Evolutionary conservation across 2,797 vertebrate species (phyloP), one percentile per base, ranked within the genome.

Genomic region (Mallotus villosus): DNA sequence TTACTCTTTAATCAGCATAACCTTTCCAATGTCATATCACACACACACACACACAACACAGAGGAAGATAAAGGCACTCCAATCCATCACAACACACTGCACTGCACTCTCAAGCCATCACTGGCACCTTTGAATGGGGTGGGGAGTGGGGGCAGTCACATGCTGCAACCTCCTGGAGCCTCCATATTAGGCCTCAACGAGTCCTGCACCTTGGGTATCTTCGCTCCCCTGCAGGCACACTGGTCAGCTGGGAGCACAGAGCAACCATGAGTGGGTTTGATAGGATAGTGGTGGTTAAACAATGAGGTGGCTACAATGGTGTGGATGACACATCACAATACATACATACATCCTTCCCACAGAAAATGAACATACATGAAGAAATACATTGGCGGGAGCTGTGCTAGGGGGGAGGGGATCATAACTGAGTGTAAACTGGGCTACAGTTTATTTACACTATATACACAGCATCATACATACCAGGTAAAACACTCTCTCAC

Each of bases 81-180:
- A 92, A 76, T 89, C 87, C 81, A 85, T 88, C 88, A 92, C 86
- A 87, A 85, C 89, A 91, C 89, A 92, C 90, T 3, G 87, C 91
- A 92, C 91, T 82, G 87, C 91, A 93, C 89, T 89, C 91, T 92
- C 89, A 92, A 91, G 89, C 89, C 90, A 88, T 90, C 82, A 80
- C 85, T 90, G 88, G 90, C 91, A 92, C 92, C 92, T 92, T 90
- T 80, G 78, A 84, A 83, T 85, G 87, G 86, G 78, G 78, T 80
- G 85, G 22, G 34, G 25, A 21, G 59, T 12, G 19, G 66, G 24
- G 71, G 74, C 61, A 72, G 79, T 81, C 71, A 81, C 71, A 75
- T 77, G 78, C 81, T 80, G 79, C 78, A 74, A 60, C 74, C 81
- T 81, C 59, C 63, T 73, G 58, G 16, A 78, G 65, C 70, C 68